phyloP scores from a whole-genome alignment of 2,113 vertebrate species.

The Archilochus colubris region DNA sequence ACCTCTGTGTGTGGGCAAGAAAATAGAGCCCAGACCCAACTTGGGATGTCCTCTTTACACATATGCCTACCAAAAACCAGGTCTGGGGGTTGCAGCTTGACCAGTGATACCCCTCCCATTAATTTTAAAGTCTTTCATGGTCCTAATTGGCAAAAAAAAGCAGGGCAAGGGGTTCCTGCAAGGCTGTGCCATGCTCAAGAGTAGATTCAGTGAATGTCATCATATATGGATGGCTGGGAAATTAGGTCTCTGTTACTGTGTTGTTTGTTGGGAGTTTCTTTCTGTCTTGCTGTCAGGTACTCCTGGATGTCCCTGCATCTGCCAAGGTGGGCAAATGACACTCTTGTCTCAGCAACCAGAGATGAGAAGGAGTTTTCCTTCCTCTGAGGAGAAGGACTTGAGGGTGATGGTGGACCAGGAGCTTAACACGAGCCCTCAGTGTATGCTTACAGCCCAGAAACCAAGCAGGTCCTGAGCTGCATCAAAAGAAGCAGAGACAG shows the following conservation, averaged over 20 bases:
- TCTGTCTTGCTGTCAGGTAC: too few species aligned
- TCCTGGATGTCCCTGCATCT: neutral
- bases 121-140: neutral
- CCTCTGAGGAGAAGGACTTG: too few species aligned
- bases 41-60: neutral
- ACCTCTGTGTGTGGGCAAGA: neutral
- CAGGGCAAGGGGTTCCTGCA: neutral
- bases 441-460: too few species aligned
- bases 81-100: neutral
- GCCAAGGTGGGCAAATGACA: conserved; percentile 26
- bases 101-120: rapidly evolving
- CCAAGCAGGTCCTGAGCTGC: too few species aligned
- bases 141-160: neutral
- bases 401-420: too few species aligned
- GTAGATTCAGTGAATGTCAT: neutral
- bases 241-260: neutral
- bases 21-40: neutral
- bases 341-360: neutral
- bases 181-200: neutral
- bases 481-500: too few species aligned
- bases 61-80: neutral
- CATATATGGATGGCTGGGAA: neutral
- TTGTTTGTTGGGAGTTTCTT: neutral
- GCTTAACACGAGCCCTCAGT: too few species aligned
- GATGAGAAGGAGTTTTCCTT: neutral